Percentiles rank a stretch among this genome's conserved stretches.
These are phyloP conservation scores for Brachionus manjavacas DNA, from an alignment of 1,140 invertebrate genomes.

Conservation along the genomic window DNA sequence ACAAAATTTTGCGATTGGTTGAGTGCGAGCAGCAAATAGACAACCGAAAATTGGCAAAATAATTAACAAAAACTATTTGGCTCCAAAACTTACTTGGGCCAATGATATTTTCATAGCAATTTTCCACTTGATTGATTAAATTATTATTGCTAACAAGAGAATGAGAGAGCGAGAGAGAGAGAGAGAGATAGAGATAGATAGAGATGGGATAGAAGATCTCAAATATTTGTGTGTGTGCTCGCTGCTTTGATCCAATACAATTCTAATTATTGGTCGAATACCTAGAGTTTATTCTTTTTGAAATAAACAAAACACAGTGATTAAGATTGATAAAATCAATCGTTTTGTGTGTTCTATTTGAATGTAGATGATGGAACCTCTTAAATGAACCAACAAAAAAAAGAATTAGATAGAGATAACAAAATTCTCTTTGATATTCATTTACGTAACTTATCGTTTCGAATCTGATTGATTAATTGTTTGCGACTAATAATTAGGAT, in stretches of 20 bases:
- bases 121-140: slow-evolving; percentile 40
- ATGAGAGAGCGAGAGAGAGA: not conserved
- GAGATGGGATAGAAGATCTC: not conserved
- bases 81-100: not conserved
- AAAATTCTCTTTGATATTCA: not conserved
- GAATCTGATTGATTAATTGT: slow-evolving; percentile 38
- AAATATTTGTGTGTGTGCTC: not conserved
- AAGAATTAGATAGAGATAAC: not conserved
- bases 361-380: no score
- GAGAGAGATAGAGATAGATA: not conserved
- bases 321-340: slow-evolving; percentile 15
- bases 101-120: not conserved
- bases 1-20: slow-evolving; percentile 24
- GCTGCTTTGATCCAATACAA: not conserved
- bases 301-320: not conserved
- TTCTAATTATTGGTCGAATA: slow-evolving; percentile 20
- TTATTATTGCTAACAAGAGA: not conserved
- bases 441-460: slow-evolving; percentile 30
- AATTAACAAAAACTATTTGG: not conserved
- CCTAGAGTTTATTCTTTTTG: slow-evolving; percentile 29
- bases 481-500: slow-evolving; percentile 39
- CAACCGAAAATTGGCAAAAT: not conserved
- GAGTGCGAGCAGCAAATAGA: slow-evolving; percentile 13
- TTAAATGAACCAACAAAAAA: no score
- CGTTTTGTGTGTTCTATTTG: not conserved